Conservation (phyloP, 2,888 invertebrate species). For the Helobdella robusta region DNA sequence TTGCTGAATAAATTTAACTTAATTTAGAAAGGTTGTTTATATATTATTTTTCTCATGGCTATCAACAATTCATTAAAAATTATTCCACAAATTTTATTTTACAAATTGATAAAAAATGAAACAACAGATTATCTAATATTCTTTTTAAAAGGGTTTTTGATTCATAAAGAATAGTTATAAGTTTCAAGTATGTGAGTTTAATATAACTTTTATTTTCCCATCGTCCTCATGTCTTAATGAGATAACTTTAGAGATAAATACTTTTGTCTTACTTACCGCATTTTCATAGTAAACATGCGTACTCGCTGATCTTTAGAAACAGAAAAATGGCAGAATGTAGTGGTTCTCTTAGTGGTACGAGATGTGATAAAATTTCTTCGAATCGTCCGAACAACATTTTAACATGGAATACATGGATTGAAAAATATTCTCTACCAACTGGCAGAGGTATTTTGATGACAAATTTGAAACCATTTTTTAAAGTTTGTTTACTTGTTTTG, state of each 20-base stretch:
- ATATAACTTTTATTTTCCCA: too few species aligned
- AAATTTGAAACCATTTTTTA: not conserved
- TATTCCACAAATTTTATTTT: not conserved
- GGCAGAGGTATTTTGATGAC: slow-evolving; percentile 12
- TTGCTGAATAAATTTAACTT: too few species aligned
- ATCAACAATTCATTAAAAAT: too few species aligned
- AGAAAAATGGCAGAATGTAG: slow-evolving; percentile 22
- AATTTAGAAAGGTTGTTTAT: too few species aligned
- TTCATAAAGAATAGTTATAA: not conserved
- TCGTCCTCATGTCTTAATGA: too few species aligned
- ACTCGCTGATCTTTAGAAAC: slow-evolving; percentile 21
- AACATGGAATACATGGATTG: slow-evolving; percentile 20
- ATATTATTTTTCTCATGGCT: too few species aligned
- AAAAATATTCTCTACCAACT: slow-evolving; percentile 21
- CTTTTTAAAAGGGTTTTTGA: not conserved
- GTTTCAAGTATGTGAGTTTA: not conserved
- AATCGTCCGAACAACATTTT: slow-evolving; percentile 8
- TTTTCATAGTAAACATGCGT: slow-evolving; percentile 20
- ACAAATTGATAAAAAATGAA: not conserved
- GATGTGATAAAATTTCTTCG: slow-evolving; percentile 15
- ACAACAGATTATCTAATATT: not conserved
- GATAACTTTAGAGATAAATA: too few species aligned
- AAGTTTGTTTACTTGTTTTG: not conserved
- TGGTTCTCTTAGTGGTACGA: slow-evolving; percentile 4
- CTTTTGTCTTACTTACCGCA: slow-evolving; percentile 10